A percentile compares a stretch with the other conserved stretches of the same genome.
Evolutionary conservation across 2,888 invertebrate species (phyloP).

Genomic region (Steinernema scapterisci): DNA sequence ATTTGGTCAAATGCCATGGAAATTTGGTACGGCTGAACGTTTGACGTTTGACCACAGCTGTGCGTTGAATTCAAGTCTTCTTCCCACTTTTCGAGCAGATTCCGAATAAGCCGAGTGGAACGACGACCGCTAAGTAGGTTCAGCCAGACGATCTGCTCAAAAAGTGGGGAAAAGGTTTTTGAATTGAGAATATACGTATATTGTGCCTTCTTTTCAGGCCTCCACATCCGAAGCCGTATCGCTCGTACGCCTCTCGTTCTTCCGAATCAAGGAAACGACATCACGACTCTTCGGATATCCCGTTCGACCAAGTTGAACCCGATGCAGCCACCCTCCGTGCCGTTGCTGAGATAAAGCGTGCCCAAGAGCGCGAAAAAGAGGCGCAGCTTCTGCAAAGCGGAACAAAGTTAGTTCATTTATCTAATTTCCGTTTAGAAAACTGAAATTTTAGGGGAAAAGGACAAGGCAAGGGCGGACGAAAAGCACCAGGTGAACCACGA

Average conservation of each 20-base stretch:
- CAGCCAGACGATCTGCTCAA: too few species aligned
- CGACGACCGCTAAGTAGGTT: too few species aligned
- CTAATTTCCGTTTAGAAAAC: not conserved
- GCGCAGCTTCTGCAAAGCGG: not conserved
- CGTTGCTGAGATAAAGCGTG: slow-evolving; percentile 12
- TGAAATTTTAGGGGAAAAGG: not conserved
- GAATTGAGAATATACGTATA: too few species aligned
- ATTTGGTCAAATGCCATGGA: too few species aligned
- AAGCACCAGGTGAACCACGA: not conserved
- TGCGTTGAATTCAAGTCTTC: too few species aligned
- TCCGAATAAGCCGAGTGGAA: too few species aligned
- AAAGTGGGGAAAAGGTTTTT: too few species aligned
- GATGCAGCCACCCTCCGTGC: slow-evolving; percentile 16
- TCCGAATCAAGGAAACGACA: not conserved
- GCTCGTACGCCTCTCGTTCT: not conserved
- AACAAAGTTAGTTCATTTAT: not conserved
- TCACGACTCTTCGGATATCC: slow-evolving; percentile 7
- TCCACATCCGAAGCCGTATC: not conserved
- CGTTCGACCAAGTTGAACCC: slow-evolving; percentile 18
- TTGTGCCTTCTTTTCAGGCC: too few species aligned
- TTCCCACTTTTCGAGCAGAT: not conserved
- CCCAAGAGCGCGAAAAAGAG: slow-evolving; percentile 1
- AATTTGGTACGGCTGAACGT: too few species aligned
- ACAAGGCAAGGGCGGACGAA: slow-evolving; percentile 8
- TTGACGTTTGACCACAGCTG: too few species aligned